Percentiles rank a stretch among this genome's conserved stretches.
These are phyloP conservation scores for Oedothorax gibbosus DNA, from an alignment of 1,140 invertebrate species.

Conservation along the genomic window DNA sequence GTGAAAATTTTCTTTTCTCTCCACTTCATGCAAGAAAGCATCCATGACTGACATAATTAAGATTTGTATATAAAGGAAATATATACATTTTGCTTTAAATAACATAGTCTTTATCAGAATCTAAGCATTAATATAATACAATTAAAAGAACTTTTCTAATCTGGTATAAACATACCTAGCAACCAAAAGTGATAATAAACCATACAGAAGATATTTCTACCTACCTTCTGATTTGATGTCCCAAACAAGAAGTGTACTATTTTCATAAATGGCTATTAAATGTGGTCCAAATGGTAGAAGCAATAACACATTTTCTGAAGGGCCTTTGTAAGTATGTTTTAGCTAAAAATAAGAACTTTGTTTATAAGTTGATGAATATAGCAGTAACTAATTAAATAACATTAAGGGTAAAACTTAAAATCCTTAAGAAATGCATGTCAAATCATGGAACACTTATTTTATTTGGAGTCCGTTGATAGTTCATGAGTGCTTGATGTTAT, in stretches of 20 bases:
- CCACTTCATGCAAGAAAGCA: no score
- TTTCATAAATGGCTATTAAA: conserved; percentile 86
- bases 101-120: background rate
- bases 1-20: no score
- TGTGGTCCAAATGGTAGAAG: conserved; percentile 89
- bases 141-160: background rate
- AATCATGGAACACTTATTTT: no score
- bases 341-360: conserved; percentile 68
- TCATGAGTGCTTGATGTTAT: no score
- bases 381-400: background rate
- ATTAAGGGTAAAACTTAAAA: background rate
- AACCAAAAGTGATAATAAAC: background rate
- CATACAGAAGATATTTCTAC: background rate
- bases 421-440: no score
- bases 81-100: background rate
- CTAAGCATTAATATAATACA: background rate
- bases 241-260: conserved; percentile 84
- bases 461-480: no score
- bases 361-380: conserved; percentile 24
- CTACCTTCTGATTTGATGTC: conserved; percentile 80
- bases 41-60: no score
- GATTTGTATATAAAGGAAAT: no score
- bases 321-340: conserved; percentile 84
- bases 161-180: background rate
- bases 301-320: conserved; percentile 77